phyloP scores from a whole-genome alignment of 2,797 vertebrate species.

The Balearica regulorum region DNA sequence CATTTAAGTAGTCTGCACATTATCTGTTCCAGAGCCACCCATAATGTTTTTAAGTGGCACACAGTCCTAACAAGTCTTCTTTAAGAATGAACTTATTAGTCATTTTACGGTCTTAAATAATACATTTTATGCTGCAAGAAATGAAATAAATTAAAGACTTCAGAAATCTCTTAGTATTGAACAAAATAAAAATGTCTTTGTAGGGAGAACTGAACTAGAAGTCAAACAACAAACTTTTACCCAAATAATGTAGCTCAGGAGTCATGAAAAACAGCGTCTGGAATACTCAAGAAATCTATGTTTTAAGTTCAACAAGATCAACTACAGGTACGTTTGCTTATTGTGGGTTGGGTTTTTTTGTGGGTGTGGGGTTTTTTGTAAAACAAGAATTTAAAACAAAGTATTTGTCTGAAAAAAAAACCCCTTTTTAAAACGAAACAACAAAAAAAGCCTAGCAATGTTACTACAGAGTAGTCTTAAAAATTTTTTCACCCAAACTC shows the following conservation, averaged over 20 bases:
- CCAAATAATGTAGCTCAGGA: neutral
- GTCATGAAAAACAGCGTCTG: neutral
- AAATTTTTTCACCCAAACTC: slow-evolving; percentile 26
- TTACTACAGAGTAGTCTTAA: neutral
- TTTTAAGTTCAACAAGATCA: neutral
- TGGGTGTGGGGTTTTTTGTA: rapidly evolving
- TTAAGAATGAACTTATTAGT: neutral
- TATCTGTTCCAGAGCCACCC: neutral
- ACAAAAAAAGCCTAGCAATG: neutral
- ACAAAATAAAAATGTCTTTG: neutral
- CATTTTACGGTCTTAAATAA: neutral
- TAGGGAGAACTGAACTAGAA: neutral
- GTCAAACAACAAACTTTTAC: neutral
- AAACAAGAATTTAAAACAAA: neutral
- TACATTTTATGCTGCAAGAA: neutral
- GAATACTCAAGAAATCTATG: neutral
- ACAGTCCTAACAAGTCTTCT: neutral
- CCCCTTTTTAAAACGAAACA: neutral
- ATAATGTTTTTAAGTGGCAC: neutral
- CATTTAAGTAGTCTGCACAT: neutral
- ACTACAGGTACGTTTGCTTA: neutral
- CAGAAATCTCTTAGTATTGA: neutral
- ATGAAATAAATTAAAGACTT: neutral
- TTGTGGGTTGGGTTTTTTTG: neutral
- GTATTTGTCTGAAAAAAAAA: neutral